Conservation (phyloP, 2,888 invertebrate genomes). For the Xanthia togata region DNA sequence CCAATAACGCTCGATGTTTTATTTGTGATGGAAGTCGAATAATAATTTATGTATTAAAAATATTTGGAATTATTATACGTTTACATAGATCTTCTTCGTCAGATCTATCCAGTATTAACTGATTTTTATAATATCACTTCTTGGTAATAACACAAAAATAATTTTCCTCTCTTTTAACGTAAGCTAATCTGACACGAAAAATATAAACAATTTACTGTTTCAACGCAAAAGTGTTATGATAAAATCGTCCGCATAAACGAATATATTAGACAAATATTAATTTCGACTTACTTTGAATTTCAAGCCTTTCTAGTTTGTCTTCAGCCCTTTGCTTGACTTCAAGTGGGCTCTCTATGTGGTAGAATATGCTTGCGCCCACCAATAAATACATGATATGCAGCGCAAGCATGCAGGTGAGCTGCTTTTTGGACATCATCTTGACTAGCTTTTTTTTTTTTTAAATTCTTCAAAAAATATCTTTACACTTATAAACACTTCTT, state of each 20-base stretch:
- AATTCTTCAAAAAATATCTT: conserved; percentile 55
- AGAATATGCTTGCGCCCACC: conserved; percentile 96
- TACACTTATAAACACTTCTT: conserved; percentile 71
- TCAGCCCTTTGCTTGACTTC: conserved; percentile 91
- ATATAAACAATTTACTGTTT: conserved; percentile 48
- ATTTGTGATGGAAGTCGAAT: conserved; percentile 23
- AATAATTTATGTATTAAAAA: background rate
- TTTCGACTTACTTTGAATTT: conserved; percentile 92
- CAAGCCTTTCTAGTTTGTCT: conserved; percentile 91
- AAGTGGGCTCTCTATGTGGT: conserved; percentile 94
- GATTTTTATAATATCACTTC: conserved; percentile 22
- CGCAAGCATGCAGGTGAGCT: conserved; percentile 94
- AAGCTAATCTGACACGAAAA: conserved; percentile 34
- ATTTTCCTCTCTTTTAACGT: conserved; percentile 20
- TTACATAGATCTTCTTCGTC: background rate
- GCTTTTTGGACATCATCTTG: conserved; percentile 95
- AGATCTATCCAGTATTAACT: background rate
- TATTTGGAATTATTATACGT: conserved; percentile 6
- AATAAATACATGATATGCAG: conserved; percentile 94
- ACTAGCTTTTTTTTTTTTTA: conserved; percentile 72
- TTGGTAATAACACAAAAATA: conserved; percentile 30
- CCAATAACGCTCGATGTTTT: conserved; percentile 28
- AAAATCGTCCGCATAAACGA: conserved; percentile 20
- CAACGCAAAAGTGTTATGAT: conserved; percentile 24
- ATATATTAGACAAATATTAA: conserved; percentile 8